Base-by-base conservation (phyloP, 2,113 vertebrate genomes). In the Manacus vitellinus region DNA sequence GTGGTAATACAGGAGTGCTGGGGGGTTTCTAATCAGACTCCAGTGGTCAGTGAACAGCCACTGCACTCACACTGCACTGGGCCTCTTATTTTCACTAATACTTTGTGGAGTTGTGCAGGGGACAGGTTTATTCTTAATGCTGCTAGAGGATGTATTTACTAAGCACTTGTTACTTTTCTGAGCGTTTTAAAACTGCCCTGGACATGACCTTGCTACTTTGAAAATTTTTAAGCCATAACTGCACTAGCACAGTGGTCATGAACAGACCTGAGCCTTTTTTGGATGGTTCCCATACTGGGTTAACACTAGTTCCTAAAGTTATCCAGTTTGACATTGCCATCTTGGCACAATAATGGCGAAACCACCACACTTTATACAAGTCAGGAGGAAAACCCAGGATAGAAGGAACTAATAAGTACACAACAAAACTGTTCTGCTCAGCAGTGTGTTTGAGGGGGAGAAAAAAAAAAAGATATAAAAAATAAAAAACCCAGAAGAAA, bases 401-500 rank as follows among this genome's bases (percentile, higher is more conserved):
- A 70, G 74, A 85, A 94, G 72, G 85, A 93, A 62, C 83, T 92
- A 96, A 85, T 95, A 97, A 96, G 74, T 92, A 94, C 83, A 91
- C 79, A 95, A 86, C 79, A 89, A 92, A 97, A 96, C 41, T 13
- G 27, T 96, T 96, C 88, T 90, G 49, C 59, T 84, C 77, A 75
- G 51, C 14, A 27, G 62, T 85, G 89, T 96, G 68, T 97, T 97
- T 96, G 90, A 93, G 92, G 37, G 74, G 62, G 62, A 11, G 6
- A 52, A 76, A 95, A 84, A 92, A 83, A 66, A 84, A 75, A 74
- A 28, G 1, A 39, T 49, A 95, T 25, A 95, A 97, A 92, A 94
- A 85, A 90, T 47, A 96, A 93, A 97, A 97, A 85, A 35, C 71
- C 62, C 91, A 96, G 88, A 96, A 97, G 97, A 98, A 97, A 97